Evolutionary conservation across 2,797 vertebrate species (phyloP).

Genomic region (Cyclopterus lumpus): DNA sequence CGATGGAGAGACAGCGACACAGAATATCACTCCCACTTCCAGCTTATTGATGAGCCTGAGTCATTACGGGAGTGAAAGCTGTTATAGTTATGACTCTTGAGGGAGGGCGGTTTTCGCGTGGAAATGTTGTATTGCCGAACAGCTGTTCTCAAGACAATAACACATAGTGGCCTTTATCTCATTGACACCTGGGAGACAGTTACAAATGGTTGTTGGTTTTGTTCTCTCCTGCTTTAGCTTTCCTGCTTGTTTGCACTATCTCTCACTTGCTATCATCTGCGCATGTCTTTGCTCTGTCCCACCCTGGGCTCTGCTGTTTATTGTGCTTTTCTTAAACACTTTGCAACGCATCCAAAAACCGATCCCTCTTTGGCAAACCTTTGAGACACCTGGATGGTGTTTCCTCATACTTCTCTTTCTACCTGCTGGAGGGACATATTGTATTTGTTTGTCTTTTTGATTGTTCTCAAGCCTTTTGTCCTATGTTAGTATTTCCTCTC

Average conservation of each 20-base stretch:
- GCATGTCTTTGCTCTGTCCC: slow-evolving; percentile 39
- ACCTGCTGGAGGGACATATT: slow-evolving; percentile 64
- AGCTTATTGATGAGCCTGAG: slow-evolving; percentile 65
- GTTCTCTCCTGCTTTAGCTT: slow-evolving; percentile 1
- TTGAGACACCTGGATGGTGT: slow-evolving; percentile 68
- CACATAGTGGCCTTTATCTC: slow-evolving; percentile 78
- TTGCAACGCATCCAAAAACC: slow-evolving; percentile 67
- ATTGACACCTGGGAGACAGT: slow-evolving; percentile 70
- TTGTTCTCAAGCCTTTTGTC: slow-evolving; percentile 75
- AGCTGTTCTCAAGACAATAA: slow-evolving; percentile 74
- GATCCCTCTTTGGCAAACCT: slow-evolving; percentile 63
- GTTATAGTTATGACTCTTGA: slow-evolving; percentile 50
- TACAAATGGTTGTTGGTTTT: slow-evolving; percentile 12
- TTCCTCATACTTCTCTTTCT: slow-evolving; percentile 63
- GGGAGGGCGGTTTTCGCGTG: slow-evolving; percentile 60
- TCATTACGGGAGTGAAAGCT: slow-evolving; percentile 56
- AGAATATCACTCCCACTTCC: slow-evolving; percentile 73
- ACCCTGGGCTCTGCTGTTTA: slow-evolving; percentile 53
- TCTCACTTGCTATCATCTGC: slow-evolving; percentile 31
- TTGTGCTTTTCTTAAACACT: slow-evolving; percentile 65
- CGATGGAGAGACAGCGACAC: slow-evolving; percentile 60
- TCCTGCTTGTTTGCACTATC: slow-evolving; percentile 22
- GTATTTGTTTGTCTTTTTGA: slow-evolving; percentile 73
- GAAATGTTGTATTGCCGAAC: slow-evolving; percentile 63
- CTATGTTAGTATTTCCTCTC: slow-evolving; percentile 64